Percentiles rank a stretch among this genome's conserved stretches.
phyloP scores from a whole-genome alignment of 2,888 invertebrate genomes.

The Apodemia mormo region DNA sequence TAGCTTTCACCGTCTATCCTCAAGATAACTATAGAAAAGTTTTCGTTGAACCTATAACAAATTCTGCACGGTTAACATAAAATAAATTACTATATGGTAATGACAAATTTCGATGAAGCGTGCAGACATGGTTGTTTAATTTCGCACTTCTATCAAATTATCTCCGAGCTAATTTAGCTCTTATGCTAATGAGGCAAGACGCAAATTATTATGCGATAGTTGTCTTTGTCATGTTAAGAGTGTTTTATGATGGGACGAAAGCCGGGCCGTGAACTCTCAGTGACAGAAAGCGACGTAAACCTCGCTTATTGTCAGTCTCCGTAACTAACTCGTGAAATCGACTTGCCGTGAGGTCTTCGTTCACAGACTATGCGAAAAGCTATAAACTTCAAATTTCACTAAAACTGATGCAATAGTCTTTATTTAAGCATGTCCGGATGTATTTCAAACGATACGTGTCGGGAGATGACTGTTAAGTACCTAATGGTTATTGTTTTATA shows the following conservation, averaged over 20 bases:
- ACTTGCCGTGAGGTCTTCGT: constrained; percentile 63
- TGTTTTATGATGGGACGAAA: constrained; percentile 63
- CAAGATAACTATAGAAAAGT: background rate
- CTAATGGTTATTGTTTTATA: no score
- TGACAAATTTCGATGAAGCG: constrained; percentile 58
- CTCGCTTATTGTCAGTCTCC: constrained; percentile 74
- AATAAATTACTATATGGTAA: constrained; percentile 11
- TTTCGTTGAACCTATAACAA: constrained; percentile 5
- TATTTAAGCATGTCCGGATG: constrained; percentile 20
- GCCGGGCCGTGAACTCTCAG: constrained; percentile 62
- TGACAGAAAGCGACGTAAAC: constrained; percentile 63
- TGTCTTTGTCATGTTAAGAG: constrained; percentile 52
- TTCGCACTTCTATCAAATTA: constrained; percentile 26
- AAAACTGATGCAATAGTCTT: constrained; percentile 4
- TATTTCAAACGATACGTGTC: background rate
- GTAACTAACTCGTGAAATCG: constrained; percentile 77
- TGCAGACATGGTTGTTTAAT: constrained; percentile 43
- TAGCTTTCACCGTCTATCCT: background rate
- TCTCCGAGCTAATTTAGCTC: constrained; percentile 41
- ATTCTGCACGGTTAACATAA: constrained; percentile 12
- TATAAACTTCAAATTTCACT: constrained; percentile 15
- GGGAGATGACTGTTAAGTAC: no score
- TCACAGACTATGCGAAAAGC: constrained; percentile 31
- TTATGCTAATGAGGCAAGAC: constrained; percentile 41
- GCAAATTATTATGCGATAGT: constrained; percentile 35